Evolutionary conservation across 2,888 invertebrate genomes (phyloP), one percentile per base, ranked within the genome.

Genomic region (Melieria picta): DNA sequence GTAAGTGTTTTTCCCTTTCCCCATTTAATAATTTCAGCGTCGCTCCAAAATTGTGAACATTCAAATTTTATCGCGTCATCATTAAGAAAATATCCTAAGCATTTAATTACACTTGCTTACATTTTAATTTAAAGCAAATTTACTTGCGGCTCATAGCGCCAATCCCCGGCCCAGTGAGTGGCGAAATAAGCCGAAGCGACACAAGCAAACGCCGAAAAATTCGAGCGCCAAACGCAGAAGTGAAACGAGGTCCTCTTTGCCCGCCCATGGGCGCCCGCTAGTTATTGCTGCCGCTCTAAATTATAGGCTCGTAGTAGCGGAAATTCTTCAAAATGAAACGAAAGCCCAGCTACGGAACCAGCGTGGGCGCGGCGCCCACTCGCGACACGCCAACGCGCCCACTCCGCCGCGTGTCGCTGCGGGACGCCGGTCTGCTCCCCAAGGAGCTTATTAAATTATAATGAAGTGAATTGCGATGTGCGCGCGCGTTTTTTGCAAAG

Each of bases 361-460:
- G 30, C 30, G 30, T 30, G 30, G 30, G 30, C 30, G 52, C 7
- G 5, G n/a, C 9, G 52, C 13, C 13, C 52, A 52, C 11, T 52
- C 13, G 52, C 52, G 5, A 11, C 11, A 52, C 6, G 1, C 9
- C 11, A 52, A 5, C 6, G n/a, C 9, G 52, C 13, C 13, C 52
- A 52, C 11, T 52, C 13, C 52, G 11, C 50, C 11, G 52, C 5
- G 11, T 52, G 13, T 11, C 9, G 11, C 52, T 1, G 52, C 6
- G 11, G n/a, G 13, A 13, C 52, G 5, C 52, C 11, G 9, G n/a
- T 11, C 52, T 52, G 7, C 52, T 7, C 52, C 52, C 52, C 52
- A 52, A 13, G 52, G 52, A 52, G 52, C 52, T 52, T 52, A 52
- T 52, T 52, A 52, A 52, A 52, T 52, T 52, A 52, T 52, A 52